phyloP scores from a whole-genome alignment of 37 sponge, comb jelly and placozoan species.

The Aplysina aerophoba region DNA sequence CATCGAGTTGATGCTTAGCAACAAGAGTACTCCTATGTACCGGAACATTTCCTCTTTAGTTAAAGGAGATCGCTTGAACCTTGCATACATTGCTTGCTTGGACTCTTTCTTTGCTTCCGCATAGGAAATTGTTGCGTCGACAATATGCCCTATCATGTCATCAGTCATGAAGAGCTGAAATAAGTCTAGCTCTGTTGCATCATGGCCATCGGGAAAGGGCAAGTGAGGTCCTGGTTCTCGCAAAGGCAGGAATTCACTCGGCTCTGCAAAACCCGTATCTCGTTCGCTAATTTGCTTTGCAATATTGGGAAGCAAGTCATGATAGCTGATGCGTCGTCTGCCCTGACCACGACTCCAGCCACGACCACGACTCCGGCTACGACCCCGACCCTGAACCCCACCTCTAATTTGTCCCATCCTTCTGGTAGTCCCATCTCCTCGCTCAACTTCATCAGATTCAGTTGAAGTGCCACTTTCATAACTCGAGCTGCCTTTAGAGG shows the following conservation, averaged over 20 bases:
- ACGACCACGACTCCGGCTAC: not conserved
- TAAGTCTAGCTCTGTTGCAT: not conserved
- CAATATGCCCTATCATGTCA: not conserved
- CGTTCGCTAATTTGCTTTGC: not conserved
- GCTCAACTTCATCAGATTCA: too few relatives aligned
- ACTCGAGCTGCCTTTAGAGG: too few relatives aligned
- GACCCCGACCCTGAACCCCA: not conserved
- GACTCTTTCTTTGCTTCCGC: not conserved
- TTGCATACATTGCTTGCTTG: not conserved
- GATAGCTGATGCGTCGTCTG: too few relatives aligned
- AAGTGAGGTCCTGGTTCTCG: not conserved
- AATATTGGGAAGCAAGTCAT: not conserved
- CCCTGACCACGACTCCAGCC: not conserved
- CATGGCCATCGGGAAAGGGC: not conserved
- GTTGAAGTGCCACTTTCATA: too few relatives aligned
- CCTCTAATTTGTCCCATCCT: too few relatives aligned
- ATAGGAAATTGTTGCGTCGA: not conserved
- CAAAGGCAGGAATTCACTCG: not conserved
- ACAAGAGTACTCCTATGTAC: not conserved
- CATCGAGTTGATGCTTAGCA: slow-evolving; percentile 6
- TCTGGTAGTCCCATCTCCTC: too few relatives aligned
- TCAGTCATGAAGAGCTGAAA: slow-evolving; percentile 1
- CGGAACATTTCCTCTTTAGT: slow-evolving; percentile 9
- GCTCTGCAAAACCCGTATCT: not conserved
- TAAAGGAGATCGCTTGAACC: not conserved